Conservation (phyloP, 1,140 invertebrate genomes). For the Zaprionus camerounensis region DNA sequence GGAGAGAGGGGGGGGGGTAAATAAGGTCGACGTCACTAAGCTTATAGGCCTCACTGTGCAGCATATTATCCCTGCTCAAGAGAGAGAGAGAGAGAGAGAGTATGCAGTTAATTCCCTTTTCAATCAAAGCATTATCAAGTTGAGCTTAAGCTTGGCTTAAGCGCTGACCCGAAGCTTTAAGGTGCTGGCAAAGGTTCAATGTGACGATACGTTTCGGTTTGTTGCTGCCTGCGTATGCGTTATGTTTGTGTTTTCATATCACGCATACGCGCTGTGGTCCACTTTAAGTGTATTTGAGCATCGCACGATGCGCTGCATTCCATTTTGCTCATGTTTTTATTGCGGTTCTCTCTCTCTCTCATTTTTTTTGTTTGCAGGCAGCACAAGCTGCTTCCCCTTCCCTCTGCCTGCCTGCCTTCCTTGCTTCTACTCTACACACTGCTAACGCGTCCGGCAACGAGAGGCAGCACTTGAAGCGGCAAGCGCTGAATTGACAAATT, state of each 20-base stretch:
- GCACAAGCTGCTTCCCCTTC: not conserved
- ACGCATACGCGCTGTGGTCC: slow-evolving; percentile 28
- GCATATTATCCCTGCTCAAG: no score
- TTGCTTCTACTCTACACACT: not conserved
- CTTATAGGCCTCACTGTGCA: no score
- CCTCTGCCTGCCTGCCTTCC: not conserved
- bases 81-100: not conserved
- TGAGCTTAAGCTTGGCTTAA: slow-evolving; percentile 9
- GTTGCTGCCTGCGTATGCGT: slow-evolving; percentile 11
- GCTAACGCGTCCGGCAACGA: not conserved
- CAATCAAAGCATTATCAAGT: slow-evolving; percentile 4
- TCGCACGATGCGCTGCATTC: slow-evolving; percentile 30
- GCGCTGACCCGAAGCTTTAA: not conserved
- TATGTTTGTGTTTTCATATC: slow-evolving; percentile 18
- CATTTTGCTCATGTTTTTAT: slow-evolving; percentile 32
- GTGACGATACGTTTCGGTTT: no score
- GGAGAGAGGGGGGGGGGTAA: not conserved
- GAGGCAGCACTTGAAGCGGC: slow-evolving; percentile 50
- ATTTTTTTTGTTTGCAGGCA: not conserved
- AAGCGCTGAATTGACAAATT: slow-evolving; percentile 80
- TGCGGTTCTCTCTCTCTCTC: not conserved
- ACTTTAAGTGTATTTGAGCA: slow-evolving; percentile 43
- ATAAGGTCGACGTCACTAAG: no score
- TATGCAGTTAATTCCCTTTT: slow-evolving; percentile 4
- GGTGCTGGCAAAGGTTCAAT: no score